A percentile compares a stretch with the other conserved stretches of the same genome.
phyloP scores from a whole-genome alignment of 2,797 vertebrate species.

The Lithobates sylvaticus region DNA sequence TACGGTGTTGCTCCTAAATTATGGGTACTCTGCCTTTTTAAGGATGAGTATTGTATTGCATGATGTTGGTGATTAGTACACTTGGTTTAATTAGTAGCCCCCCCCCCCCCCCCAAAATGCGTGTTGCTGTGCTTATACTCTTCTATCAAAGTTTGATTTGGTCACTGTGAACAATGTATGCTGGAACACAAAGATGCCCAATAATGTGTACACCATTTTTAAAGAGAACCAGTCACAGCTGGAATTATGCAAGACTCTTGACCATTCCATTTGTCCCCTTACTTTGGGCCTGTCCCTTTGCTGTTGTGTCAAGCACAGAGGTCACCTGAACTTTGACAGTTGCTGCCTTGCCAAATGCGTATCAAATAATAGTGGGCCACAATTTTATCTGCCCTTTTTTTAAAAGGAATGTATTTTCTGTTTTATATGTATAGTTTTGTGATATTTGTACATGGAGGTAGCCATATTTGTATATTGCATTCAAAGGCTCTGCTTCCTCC shows the following conservation, averaged over 20 bases:
- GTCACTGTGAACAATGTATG: constrained; percentile 14
- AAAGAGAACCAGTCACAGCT: neutral
- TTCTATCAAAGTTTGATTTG: neutral
- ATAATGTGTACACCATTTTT: neutral
- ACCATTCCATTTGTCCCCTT: neutral
- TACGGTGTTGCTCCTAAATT: neutral
- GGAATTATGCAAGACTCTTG: neutral
- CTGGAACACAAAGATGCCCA: neutral
- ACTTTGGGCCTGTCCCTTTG: too few species aligned
- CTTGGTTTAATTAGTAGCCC: neutral
- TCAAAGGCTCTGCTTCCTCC: too few species aligned
- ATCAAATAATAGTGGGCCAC: too few species aligned
- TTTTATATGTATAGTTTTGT: too few species aligned
- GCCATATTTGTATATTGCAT: too few species aligned
- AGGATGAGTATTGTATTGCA: constrained; percentile 14
- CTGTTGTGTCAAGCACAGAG: neutral
- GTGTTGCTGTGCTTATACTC: constrained; percentile 7
- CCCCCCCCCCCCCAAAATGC: too few species aligned
- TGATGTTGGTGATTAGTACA: constrained; percentile 32
- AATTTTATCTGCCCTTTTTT: too few species aligned
- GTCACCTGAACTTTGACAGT: neutral
- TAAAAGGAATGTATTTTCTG: too few species aligned
- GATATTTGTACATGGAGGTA: too few species aligned
- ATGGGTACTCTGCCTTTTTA: neutral
- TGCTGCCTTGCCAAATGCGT: neutral